phyloP scores from a whole-genome alignment of 2,888 invertebrate species.

The Ophraella communa region DNA sequence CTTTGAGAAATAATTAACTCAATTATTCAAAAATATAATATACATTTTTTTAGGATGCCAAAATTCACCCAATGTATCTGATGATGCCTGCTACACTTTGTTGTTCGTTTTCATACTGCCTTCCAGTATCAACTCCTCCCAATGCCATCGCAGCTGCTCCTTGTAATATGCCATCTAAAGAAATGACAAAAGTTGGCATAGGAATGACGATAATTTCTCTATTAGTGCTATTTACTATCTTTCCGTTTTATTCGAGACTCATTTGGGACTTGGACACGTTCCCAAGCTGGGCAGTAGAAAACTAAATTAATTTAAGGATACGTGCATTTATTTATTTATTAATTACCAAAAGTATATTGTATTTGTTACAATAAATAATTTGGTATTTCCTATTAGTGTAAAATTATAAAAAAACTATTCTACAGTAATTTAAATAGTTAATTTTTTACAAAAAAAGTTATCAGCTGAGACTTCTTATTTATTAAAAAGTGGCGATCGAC shows the following conservation, averaged over 20 bases:
- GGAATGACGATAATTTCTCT: constrained; percentile 79
- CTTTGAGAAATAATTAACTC: no score
- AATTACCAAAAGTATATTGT: not conserved
- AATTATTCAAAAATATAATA: not conserved
- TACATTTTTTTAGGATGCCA: constrained; percentile 47
- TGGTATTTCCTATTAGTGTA: not conserved
- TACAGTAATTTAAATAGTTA: no score
- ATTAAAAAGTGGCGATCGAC: no score
- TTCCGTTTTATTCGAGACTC: constrained; percentile 76
- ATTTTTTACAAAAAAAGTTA: no score
- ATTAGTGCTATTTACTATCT: constrained; percentile 71
- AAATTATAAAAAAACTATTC: no score
- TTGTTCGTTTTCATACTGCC: constrained; percentile 91
- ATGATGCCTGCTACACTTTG: constrained; percentile 89
- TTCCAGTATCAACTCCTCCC: constrained; percentile 94
- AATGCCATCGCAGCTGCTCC: constrained; percentile 92
- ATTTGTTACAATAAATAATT: not conserved
- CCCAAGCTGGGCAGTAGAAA: constrained; percentile 66
- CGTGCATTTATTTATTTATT: not conserved
- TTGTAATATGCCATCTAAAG: constrained; percentile 78
- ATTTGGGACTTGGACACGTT: constrained; percentile 71
- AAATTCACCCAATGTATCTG: constrained; percentile 85
- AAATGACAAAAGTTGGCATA: constrained; percentile 75
- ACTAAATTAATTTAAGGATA: not conserved
- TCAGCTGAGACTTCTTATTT: no score